phyloP scores from a whole-genome alignment of 2,888 invertebrate species.

The Hyles lineata region DNA sequence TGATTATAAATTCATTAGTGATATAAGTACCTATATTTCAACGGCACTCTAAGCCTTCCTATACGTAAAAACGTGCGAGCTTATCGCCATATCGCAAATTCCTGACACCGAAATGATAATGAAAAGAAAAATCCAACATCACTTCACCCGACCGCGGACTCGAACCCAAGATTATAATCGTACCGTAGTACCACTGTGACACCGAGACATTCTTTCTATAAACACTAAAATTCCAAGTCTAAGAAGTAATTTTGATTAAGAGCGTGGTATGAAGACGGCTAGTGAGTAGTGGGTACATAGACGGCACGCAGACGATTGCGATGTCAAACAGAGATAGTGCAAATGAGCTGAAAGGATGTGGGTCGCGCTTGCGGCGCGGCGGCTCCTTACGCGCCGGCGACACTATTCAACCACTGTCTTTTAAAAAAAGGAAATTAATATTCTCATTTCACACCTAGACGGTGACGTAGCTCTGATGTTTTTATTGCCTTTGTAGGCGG shows the following conservation, averaged over 20 bases:
- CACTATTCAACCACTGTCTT: constrained; percentile 12
- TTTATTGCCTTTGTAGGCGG: too few relatives aligned
- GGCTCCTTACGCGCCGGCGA: constrained; percentile 32
- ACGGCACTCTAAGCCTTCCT: too few relatives aligned
- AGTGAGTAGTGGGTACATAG: constrained; percentile 9
- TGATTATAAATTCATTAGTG: too few relatives aligned
- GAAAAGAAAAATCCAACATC: too few relatives aligned
- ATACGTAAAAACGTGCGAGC: too few relatives aligned
- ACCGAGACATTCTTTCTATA: too few relatives aligned
- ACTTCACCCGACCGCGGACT: too few relatives aligned
- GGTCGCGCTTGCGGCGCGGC: constrained; percentile 70
- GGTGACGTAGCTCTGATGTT: background rate
- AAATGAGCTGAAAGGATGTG: constrained; percentile 78
- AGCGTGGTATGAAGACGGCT: background rate
- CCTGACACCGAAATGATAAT: too few relatives aligned
- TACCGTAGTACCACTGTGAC: too few relatives aligned
- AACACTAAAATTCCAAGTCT: background rate
- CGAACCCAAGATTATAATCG: too few relatives aligned
- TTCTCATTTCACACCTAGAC: background rate
- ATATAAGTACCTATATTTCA: too few relatives aligned
- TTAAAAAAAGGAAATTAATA: constrained; percentile 23
- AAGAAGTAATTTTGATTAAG: constrained; percentile 2
- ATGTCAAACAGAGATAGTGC: constrained; percentile 79
- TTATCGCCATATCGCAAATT: too few relatives aligned
- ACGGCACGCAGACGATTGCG: constrained; percentile 65